Base-by-base conservation (phyloP, 2,888 invertebrate genomes). In the Aphodius sticticus region DNA sequence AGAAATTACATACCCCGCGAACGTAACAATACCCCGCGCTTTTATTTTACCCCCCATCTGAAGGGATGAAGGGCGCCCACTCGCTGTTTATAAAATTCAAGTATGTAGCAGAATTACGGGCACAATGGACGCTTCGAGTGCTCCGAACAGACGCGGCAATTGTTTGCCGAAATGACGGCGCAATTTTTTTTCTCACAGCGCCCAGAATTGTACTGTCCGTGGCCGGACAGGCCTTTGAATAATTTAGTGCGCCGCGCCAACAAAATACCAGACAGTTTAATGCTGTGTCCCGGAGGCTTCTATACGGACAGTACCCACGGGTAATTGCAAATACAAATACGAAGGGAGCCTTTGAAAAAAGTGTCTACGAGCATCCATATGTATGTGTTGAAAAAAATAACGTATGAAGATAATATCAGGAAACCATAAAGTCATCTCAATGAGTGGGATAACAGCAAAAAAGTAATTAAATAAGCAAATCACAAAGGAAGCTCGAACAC, bases 81-180 rank as follows among this genome's bases (percentile, higher is more conserved):
- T 53, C 53, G 53, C 53, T 53, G 53, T 53, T 53, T 53, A 53
- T 53, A 53, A 53, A 53, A 53, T 53, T 53, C 53, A 53, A 53
- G 53, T 53, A 53, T 53, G 53, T 53, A 53, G 53, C 53, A 53
- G 53, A 53, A 53, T 53, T 53, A 53, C 53, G 53, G 53, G 53
- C 53, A 53, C 53, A 53, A 53, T 53, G 53, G 53, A 12, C 53
- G 53, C 53, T 53, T 53, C 53, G 53, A 53, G 53, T 53, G 53
- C 9, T 53, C 53, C 53, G 53, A 53, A 53, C 53, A 12, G 7
- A 53, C 53, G 53, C 53, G 53, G 53, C 53, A 53, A 53, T 53
- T 53, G 53, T 53, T 53, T 53, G 53, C 53, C 53, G 53, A 53
- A 53, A 53, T 53, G 53, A 53, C 53, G 53, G 53, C 53, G 53